These are phyloP conservation scores for Chelonia mydas DNA, from an alignment of 2,797 vertebrate genomes.

Conservation along the genomic window DNA sequence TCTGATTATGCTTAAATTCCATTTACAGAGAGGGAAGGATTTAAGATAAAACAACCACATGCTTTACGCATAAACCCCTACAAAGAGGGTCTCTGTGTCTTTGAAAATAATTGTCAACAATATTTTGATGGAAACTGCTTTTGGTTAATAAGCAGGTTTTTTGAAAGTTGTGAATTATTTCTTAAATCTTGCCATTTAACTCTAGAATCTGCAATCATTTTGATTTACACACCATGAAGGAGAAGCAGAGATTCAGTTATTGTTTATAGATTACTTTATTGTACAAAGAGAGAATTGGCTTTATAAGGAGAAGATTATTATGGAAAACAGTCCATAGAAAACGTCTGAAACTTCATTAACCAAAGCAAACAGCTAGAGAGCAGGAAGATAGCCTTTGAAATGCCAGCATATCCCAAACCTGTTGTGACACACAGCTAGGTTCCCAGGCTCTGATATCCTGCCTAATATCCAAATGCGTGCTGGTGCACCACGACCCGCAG, in stretches of 20 bases:
- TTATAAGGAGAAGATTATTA: neutral
- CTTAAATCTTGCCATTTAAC: slow-evolving; percentile 34
- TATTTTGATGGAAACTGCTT: slow-evolving; percentile 9
- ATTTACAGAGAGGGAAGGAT: slow-evolving; percentile 66
- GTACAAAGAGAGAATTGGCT: neutral
- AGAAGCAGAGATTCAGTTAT: neutral
- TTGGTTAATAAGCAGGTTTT: slow-evolving; percentile 22
- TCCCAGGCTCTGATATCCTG: neutral
- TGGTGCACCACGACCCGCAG: neutral
- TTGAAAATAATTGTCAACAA: slow-evolving; percentile 16
- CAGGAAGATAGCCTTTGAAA: neutral
- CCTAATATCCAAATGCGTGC: neutral
- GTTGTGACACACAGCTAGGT: neutral
- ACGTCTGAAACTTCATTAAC: neutral
- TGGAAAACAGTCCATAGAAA: neutral
- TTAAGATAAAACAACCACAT: slow-evolving; percentile 65
- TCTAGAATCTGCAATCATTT: slow-evolving; percentile 41
- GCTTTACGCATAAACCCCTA: slow-evolving; percentile 52
- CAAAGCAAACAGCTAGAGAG: neutral
- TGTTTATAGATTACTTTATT: slow-evolving; percentile 20
- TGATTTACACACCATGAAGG: slow-evolving; percentile 10
- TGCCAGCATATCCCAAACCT: neutral
- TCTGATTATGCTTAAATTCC: slow-evolving; percentile 77
- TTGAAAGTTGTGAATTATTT: slow-evolving; percentile 34
- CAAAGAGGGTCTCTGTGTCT: slow-evolving; percentile 27